Conservation (phyloP, 2,113 vertebrate genomes). For the Syngnathus scovelli region DNA sequence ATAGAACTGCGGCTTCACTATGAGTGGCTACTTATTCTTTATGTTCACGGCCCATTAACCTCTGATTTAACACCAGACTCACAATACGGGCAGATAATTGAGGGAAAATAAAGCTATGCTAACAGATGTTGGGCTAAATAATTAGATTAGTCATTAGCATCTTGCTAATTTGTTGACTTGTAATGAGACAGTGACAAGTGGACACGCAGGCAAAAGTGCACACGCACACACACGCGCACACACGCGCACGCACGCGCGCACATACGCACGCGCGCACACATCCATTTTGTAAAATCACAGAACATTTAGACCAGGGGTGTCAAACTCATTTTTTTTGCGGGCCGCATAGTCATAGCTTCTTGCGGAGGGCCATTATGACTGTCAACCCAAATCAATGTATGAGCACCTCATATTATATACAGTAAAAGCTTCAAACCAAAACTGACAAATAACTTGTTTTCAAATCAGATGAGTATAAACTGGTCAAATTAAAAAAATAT, state of each 20-base stretch:
- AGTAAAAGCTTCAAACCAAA: too few relatives aligned
- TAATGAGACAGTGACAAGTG: conserved; percentile 35
- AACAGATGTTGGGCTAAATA: conserved; percentile 43
- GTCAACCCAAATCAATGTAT: too few relatives aligned
- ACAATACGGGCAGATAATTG: conserved; percentile 30
- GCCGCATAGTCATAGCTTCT: too few relatives aligned
- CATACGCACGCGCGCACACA: not conserved
- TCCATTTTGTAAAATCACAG: not conserved
- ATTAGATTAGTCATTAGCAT: conserved; percentile 31
- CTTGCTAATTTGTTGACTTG: conserved; percentile 32
- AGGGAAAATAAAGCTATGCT: conserved; percentile 19
- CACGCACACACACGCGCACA: not conserved
- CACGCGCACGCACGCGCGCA: not conserved
- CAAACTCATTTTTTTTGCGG: too few relatives aligned
- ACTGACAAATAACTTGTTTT: too few relatives aligned
- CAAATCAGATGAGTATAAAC: too few relatives aligned
- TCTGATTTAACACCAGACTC: conserved; percentile 33
- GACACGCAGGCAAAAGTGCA: not conserved
- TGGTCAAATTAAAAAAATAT: too few relatives aligned
- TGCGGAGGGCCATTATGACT: too few relatives aligned
- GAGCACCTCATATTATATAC: too few relatives aligned
- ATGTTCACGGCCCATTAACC: conserved; percentile 40
- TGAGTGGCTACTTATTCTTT: conserved; percentile 23
- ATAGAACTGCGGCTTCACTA: conserved; percentile 1
- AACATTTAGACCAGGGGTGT: not conserved